Base-by-base conservation (phyloP, 2,113 vertebrate species). In the Acanthochromis polyacanthus region DNA sequence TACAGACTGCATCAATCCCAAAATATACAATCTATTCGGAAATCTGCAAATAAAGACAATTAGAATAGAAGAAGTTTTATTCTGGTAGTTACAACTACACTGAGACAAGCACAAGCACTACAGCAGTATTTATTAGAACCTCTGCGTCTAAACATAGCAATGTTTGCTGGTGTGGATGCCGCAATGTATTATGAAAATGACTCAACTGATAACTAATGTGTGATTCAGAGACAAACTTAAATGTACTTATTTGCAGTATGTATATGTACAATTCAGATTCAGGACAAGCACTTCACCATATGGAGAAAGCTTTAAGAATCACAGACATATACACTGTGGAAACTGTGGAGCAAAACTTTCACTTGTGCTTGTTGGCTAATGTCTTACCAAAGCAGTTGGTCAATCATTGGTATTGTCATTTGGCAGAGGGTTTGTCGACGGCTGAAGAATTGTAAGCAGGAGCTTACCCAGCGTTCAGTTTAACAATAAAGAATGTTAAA, bases 101-200 rank as follows among this genome's bases (percentile, higher is more conserved):
- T 81, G 10, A 55, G 23, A 64, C 16, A 11, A 38, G 20, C 36
- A 71, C 25, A 40, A 45, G 20, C 48, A 64, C 32, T 43, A 74
- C 64, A 62, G 55, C 22, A 1, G 20, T 12, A 38, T 66, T 72
- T 68, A 55, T 57, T 19, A 57, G 25, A 25, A 15, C 40, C 40
- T 79, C 36, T 22, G 64, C 46, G 59, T 46, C 17, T 32, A 25
- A 65, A 20, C 1, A 3, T 5, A 6, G 19, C 53, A 17, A 64
- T n/a, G 43, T 7, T 66, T 50, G 22, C 32, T 17, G 43, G 1
- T 36, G 32, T 36, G 9, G 32, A 36, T 36, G 1, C 25, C 53
- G 12, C 30, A 48, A 56, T 55, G 40, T 14, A 64, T 57, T 56
- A 59, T 51, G 38, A 57, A 70, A 78, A 74, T 81, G 59, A 56